Evolutionary conservation across 2,888 invertebrate genomes (phyloP), one percentile per base, ranked within the genome.

Genomic region (Cephus rjabovi): DNA sequence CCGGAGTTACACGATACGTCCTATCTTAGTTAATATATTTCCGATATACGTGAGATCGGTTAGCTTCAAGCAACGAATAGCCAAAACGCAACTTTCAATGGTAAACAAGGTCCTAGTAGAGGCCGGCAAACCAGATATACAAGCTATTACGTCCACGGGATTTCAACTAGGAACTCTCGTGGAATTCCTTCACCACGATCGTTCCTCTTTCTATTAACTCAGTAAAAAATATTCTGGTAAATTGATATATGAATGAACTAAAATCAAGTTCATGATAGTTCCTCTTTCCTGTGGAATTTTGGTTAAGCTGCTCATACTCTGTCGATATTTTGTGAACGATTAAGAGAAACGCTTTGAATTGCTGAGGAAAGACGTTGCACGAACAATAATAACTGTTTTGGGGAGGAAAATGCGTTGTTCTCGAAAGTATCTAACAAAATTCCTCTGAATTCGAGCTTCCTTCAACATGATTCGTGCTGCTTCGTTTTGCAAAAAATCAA

Each of bases 401-500:
- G 23, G 56, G 56, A 9, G 6, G 2, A 23, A 23, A 15, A 56
- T 1, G 23, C 56, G 56, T 56, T 15, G 0, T 40, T 56, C 2
- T 56, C 1, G 9, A 23, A 23, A 40, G 15, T 15, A 56, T 56
- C 23, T 56, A 23, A 9, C 56, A 9, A 1, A 9, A 23, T 56
- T 15, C 56, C 23, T 56, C 0, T 56, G 23, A 15, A 9, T 1
- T 4, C 6, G 6, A 23, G 56, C 56, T 56, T 56, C 23, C 23
- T 56, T 56, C 23, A 23, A 56, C 9, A 23, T 56, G 23, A 56
- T 56, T 23, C 23, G 23, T 56, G 40, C 56, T 56, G 56, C 23
- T 23, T 23, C 56, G 56, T 56, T 23, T 23, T 23, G 23, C 56
- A 76, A 76, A 74, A 74, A 69, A 84, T 85, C 84, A 86, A 88